A percentile compares a stretch with the other conserved stretches of the same genome.
These are phyloP conservation scores for Mormyrus lacerda DNA, from an alignment of 2,113 vertebrate genomes.

Conservation along the genomic window DNA sequence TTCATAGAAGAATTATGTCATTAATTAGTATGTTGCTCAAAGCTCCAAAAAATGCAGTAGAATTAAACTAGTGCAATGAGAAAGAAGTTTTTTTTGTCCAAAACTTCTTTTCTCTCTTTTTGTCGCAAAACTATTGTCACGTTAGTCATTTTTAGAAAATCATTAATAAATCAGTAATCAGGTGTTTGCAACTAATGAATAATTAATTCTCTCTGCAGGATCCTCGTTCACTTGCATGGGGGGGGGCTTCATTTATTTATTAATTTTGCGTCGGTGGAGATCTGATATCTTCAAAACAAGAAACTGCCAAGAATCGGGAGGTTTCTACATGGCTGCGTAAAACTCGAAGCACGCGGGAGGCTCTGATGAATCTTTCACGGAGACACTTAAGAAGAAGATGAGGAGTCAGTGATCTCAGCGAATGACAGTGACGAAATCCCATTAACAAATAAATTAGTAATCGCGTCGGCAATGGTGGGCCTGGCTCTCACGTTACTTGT, in stretches of 20 bases:
- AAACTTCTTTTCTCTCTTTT: no score
- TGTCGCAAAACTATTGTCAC: not conserved
- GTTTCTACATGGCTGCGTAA: not conserved
- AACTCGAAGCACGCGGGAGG: not conserved
- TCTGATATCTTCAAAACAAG: not conserved
- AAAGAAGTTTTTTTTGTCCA: not conserved
- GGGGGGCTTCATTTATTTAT: not conserved
- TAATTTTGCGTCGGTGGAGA: not conserved
- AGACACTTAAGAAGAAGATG: not conserved
- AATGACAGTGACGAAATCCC: not conserved
- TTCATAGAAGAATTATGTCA: not conserved
- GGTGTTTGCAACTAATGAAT: not conserved
- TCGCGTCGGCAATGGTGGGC: not conserved
- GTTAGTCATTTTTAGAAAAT: not conserved
- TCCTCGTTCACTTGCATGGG: not conserved
- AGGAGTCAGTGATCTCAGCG: not conserved
- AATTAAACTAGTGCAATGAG: not conserved
- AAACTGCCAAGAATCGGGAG: not conserved
- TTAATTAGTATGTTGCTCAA: not conserved
- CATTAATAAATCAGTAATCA: constrained; percentile 7
- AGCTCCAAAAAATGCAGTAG: not conserved
- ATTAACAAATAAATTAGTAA: not conserved
- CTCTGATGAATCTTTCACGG: not conserved
- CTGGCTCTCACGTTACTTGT: not conserved
- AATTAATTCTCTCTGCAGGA: not conserved